Base-by-base conservation (phyloP, 2,797 vertebrate species). In the Choloepus didactylus region DNA sequence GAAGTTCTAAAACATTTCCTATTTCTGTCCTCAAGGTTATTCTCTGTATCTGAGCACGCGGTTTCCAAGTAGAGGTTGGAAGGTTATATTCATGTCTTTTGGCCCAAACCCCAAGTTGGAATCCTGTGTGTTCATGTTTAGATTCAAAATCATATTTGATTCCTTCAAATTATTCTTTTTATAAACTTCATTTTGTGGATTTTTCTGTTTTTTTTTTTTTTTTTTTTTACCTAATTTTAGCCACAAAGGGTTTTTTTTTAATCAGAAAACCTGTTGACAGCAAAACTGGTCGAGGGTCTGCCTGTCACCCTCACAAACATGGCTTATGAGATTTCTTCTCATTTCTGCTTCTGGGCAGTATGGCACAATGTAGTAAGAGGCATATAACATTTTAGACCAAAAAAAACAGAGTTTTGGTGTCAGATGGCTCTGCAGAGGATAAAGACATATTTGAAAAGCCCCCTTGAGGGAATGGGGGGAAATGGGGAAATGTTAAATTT, bases 1-100 rank as follows among this genome's bases (percentile, higher is more conserved):
- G 46, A 88, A 46, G 77, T 88, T 94, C 79, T 69, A 75, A 87
- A 93, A 70, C 69, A 70, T 83, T 89, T 89, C 89, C 88, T 94
- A 64, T 54, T 86, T 90, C 23, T 85, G 73, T 86, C 75, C 93
- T 81, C 85, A 81, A 89, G 82, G 73, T 95, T 35, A 46, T 35
- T 35, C 31, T 21, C 64, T 44, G 44, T 44, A 72, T 72, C 60
- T 93, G 31, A 75, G 66, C 56, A 60, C 62, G 49, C 27, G 1
- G 79, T 69, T 77, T 89, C 80, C 80, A 75, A 89, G 76, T 10
- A 9, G 56, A 91, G 64, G 87, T 1, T 88, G 69, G 70, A 88
- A 66, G 77, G 81, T 70, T 87, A 75, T 6, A 29, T 19, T 51
- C 38, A 27, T 0, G 27, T 87, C 54, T 87, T 69, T 79, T 29